These are phyloP conservation scores for Callopanchax toddi DNA, from an alignment of 2,113 vertebrate genomes.

Conservation along the genomic window DNA sequence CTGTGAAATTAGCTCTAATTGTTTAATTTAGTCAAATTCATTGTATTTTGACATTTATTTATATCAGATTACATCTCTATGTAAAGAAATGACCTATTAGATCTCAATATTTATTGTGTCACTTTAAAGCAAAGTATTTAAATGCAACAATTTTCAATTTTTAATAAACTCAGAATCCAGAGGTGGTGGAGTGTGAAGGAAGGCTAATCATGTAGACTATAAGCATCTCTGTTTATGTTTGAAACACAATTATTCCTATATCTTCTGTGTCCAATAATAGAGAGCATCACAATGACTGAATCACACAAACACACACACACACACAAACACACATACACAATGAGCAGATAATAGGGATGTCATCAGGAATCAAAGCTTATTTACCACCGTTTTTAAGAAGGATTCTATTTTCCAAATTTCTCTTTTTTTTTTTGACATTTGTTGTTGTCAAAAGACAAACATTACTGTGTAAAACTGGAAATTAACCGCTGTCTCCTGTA, in stretches of 20 bases:
- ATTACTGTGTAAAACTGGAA: slow-evolving; percentile 38
- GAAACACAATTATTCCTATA: too few species aligned
- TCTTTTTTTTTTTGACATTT: slow-evolving; percentile 21
- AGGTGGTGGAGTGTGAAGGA: too few species aligned
- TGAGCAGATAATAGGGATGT: slow-evolving; percentile 1
- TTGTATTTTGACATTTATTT: too few species aligned
- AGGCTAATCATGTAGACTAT: neutral
- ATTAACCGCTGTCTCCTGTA: slow-evolving; percentile 31
- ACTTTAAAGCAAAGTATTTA: too few species aligned
- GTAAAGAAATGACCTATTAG: too few species aligned
- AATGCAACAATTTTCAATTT: too few species aligned
- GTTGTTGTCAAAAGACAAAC: slow-evolving; percentile 26
- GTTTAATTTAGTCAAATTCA: too few species aligned
- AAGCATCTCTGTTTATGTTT: neutral
- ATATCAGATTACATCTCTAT: too few species aligned
- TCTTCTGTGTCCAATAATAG: too few species aligned
- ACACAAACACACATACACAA: neutral
- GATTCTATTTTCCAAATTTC: slow-evolving; percentile 19
- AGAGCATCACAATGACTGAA: slow-evolving; percentile 11
- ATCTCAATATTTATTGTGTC: too few species aligned
- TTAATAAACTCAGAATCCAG: too few species aligned
- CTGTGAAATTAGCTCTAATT: too few species aligned
- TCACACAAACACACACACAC: neutral
- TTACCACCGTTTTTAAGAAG: slow-evolving; percentile 7
- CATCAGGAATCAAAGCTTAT: slow-evolving; percentile 4